These are phyloP conservation scores for Hermodice carunculata DNA, from an alignment of 2,888 invertebrate genomes.

Conservation along the genomic window DNA sequence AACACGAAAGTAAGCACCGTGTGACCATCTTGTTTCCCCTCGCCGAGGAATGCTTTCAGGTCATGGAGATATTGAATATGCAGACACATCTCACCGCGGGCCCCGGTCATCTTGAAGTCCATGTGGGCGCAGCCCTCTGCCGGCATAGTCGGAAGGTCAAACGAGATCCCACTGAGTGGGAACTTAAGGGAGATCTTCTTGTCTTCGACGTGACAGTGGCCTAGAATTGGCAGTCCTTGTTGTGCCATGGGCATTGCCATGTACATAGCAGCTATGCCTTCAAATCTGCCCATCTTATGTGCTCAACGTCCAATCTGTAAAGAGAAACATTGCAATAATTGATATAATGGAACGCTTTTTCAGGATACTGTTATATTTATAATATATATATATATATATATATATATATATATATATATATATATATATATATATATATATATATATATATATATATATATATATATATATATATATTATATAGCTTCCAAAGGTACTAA, in stretches of 20 bases:
- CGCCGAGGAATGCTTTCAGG: constrained; percentile 41
- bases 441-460: too few relatives aligned
- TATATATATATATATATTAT: too few relatives aligned
- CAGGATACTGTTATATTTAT: too few relatives aligned
- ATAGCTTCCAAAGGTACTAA: too few relatives aligned
- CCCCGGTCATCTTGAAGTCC: constrained; percentile 48
- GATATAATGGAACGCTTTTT: too few relatives aligned
- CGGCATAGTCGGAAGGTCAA: constrained; percentile 44
- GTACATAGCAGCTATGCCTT: constrained; percentile 47
- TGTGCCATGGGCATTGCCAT: constrained; percentile 47
- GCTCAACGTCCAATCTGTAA: too few relatives aligned
- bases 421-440: too few relatives aligned
- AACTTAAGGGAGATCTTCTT: constrained; percentile 46
- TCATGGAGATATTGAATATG: constrained; percentile 40
- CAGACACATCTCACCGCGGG: constrained; percentile 44
- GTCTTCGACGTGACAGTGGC: constrained; percentile 41
- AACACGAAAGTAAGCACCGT: constrained; percentile 43
- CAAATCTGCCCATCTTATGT: too few relatives aligned
- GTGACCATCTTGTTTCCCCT: constrained; percentile 38
- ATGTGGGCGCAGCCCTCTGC: constrained; percentile 35
- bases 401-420: too few relatives aligned
- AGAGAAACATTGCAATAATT: too few relatives aligned
- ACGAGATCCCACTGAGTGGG: constrained; percentile 43
- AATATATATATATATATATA: too few relatives aligned
- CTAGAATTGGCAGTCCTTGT: constrained; percentile 43